Evolutionary conservation across 1,140 invertebrate species (phyloP).

Genomic region (Nasonia vitripennis): DNA sequence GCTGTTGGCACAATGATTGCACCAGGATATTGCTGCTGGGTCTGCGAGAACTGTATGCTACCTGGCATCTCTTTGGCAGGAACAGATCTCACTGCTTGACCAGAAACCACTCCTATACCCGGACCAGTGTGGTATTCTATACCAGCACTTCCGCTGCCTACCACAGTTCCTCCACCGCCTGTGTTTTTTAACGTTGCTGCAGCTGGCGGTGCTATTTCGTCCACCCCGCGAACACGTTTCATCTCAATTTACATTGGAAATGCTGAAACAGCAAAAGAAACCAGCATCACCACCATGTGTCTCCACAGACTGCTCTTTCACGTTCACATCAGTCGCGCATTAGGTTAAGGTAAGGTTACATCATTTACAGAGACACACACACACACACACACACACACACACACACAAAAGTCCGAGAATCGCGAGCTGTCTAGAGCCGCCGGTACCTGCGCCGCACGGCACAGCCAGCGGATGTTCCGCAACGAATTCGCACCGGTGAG

Average conservation of each 20-base stretch:
- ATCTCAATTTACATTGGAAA: conserved; percentile 80
- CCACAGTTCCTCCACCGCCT: conserved; percentile 59
- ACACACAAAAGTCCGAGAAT: background rate
- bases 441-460: background rate
- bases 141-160: conserved; percentile 55
- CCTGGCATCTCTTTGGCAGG: conserved; percentile 73
- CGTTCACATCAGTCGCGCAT: background rate
- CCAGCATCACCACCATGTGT: background rate
- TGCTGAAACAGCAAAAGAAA: conserved; percentile 62
- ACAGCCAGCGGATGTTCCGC: background rate
- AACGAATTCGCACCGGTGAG: background rate
- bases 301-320: background rate
- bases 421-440: background rate
- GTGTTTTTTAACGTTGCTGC: conserved; percentile 65
- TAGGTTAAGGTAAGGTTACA: conserved; percentile 2
- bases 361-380: background rate
- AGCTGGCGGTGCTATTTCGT: conserved; percentile 76
- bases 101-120: conserved; percentile 71
- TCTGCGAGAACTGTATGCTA: conserved; percentile 72
- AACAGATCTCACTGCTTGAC: conserved; percentile 70
- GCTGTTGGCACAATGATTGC: conserved; percentile 73
- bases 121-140: conserved; percentile 68
- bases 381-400: too few relatives aligned
- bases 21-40: conserved; percentile 72
- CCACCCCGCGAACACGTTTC: conserved; percentile 79